A percentile compares a stretch with the other conserved stretches of the same genome.
Evolutionary conservation across 92 coral and sea anemone species (phyloP).

Genomic region (Porites divaricata): DNA sequence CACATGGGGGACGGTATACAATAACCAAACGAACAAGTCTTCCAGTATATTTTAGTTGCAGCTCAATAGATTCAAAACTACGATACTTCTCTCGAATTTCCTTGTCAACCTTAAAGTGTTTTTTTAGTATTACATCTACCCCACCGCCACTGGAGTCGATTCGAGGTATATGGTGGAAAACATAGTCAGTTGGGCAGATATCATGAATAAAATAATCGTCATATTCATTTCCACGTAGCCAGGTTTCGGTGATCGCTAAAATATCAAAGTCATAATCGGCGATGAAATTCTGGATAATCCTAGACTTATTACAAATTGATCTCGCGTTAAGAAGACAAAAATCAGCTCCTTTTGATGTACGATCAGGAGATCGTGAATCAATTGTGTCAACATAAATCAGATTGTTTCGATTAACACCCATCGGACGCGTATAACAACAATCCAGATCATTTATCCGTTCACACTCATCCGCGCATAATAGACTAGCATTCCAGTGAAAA

Average conservation of each 20-base stretch:
- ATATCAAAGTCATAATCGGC: constrained; percentile 7
- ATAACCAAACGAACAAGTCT: not conserved
- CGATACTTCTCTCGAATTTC: constrained; percentile 19
- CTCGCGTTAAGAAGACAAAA: constrained; percentile 20
- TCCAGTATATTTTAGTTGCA: not conserved
- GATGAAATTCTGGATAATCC: constrained; percentile 9
- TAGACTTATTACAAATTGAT: constrained; percentile 15
- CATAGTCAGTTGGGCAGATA: too few relatives aligned
- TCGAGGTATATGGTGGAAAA: not conserved
- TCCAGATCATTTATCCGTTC: constrained; percentile 5
- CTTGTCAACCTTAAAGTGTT: constrained; percentile 2
- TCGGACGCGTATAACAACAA: constrained; percentile 7
- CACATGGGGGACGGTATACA: too few relatives aligned
- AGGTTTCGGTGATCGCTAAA: constrained; percentile 9
- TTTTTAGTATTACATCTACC: constrained; percentile 16
- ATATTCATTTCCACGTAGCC: too few relatives aligned
- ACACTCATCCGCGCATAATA: not conserved
- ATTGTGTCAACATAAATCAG: constrained; percentile 7
- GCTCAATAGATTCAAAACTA: not conserved
- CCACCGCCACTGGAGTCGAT: not conserved
- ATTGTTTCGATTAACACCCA: constrained; percentile 13
- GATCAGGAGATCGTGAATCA: constrained; percentile 15
- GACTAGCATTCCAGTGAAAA: constrained; percentile 5
- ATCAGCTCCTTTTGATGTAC: not conserved
- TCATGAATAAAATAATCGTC: too few relatives aligned